Conservation (phyloP, 2,888 invertebrate species). For the Netelia melanura region DNA sequence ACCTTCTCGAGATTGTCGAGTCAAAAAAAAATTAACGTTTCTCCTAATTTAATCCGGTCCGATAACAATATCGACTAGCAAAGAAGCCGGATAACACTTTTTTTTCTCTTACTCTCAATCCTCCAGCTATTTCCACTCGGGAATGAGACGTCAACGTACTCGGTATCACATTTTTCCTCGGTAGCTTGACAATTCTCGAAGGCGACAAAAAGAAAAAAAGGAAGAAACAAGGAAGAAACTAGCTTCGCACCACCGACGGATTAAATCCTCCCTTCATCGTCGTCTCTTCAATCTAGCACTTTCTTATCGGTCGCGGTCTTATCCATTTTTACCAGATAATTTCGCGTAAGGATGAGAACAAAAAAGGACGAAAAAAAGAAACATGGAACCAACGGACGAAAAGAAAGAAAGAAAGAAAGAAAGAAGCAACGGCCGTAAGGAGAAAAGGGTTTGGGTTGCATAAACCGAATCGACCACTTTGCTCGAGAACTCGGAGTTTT, state of each 20-base stretch:
- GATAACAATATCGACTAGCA: too few relatives aligned
- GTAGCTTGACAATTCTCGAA: neutral
- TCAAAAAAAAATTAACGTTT: too few relatives aligned
- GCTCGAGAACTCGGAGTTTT: constrained; percentile 20
- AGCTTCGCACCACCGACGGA: neutral
- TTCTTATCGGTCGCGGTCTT: constrained; percentile 30
- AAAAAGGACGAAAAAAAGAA: neutral
- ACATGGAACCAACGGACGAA: neutral
- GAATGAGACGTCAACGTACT: neutral
- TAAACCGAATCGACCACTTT: constrained; percentile 44
- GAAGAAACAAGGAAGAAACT: too few relatives aligned
- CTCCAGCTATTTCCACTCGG: neutral
- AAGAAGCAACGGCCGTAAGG: too few relatives aligned
- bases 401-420: neutral
- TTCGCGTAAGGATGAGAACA: constrained; percentile 6
- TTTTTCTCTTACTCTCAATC: neutral
- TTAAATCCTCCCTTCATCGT: constrained; percentile 17
- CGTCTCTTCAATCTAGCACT: constrained; percentile 21
- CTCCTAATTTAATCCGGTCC: too few relatives aligned
- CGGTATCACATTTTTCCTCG: neutral
- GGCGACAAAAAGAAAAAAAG: neutral
- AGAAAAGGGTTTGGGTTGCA: constrained; percentile 7
- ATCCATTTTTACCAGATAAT: constrained; percentile 37
- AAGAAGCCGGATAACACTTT: neutral
- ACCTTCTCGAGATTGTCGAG: too few relatives aligned